Base-by-base conservation (phyloP, 2,797 vertebrate genomes). In the Decapterus maruadsi region DNA sequence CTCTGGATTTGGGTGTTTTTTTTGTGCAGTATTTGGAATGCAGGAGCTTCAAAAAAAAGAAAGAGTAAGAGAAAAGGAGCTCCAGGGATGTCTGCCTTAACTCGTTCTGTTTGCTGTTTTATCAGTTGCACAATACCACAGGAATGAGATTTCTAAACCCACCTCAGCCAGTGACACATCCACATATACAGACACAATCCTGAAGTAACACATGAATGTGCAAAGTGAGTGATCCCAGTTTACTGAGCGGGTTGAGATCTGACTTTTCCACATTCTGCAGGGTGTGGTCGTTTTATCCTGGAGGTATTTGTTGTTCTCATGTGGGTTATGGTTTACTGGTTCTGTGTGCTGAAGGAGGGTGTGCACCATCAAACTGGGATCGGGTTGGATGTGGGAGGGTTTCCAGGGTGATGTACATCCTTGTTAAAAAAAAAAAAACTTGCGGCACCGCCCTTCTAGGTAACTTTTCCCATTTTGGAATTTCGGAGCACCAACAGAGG, bases 331-430 rank as follows among this genome's bases (percentile, higher is more conserved):
- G n/a, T 34, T 31, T 59, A 46, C 6, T 50, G 16, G 57, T 36
- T 8, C 7, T 70, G 19, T 72, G 42, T 83, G 56, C 65, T 57
- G 12, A 54, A 68, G 77, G 19, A 85, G 67, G 86, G 88, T 68
- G 90, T 82, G 59, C 10, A 2, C 40, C 40, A 14, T 64, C 31
- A 0, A 13, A 46, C 29, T 9, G 19, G 40, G 9, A n/a, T 56
- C 57, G 34, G 69, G 63, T 68, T 68, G 36, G 42, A 76, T 72
- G 72, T 67, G 80, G 88, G 88, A 83, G 83, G 85, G 72, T 51
- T 67, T 72, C 0, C 43, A 42, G 2, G 16, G 3, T 34, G 17
- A 50, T 50, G 6, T 26, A 58, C 20, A 38, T 63, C 62, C 45
- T 70, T 58, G 34, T 68, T 26, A 13, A 43, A 54, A 51, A 50